Conservation (phyloP, 1,140 invertebrate genomes). For the Centruroides sculpturatus region DNA sequence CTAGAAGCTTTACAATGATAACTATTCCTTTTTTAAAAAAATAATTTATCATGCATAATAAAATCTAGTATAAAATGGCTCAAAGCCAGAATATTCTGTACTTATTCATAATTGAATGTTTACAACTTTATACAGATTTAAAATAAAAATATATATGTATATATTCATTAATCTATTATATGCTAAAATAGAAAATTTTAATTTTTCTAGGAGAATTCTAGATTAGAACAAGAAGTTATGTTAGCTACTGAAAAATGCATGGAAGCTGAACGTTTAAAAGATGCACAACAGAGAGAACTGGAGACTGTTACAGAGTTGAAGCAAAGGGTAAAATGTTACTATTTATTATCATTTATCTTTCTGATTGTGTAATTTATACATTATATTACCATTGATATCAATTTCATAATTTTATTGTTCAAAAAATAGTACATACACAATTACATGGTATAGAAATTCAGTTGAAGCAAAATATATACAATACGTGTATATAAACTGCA, state of each 20-base stretch:
- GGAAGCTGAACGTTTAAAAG: conserved; percentile 25
- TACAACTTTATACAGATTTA: neutral
- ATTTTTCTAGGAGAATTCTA: conserved; percentile 35
- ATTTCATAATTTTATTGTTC: too few relatives aligned
- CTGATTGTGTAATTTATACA: too few relatives aligned
- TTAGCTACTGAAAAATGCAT: conserved; percentile 40
- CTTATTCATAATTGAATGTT: neutral
- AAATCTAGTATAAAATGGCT: neutral
- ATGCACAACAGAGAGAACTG: conserved; percentile 33
- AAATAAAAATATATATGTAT: neutral
- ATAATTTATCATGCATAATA: neutral
- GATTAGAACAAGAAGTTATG: conserved; percentile 50
- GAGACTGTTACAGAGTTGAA: conserved; percentile 34
- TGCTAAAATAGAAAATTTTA: neutral
- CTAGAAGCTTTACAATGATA: too few relatives aligned
- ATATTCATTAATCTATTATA: neutral
- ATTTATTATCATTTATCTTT: too few relatives aligned
- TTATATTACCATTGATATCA: too few relatives aligned
- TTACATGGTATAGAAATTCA: too few relatives aligned
- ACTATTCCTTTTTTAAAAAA: neutral
- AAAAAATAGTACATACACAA: too few relatives aligned
- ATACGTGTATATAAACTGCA: too few relatives aligned
- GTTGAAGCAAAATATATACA: too few relatives aligned
- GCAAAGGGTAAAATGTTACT: conserved; percentile 30
- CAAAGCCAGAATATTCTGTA: neutral